A percentile compares a stretch with the other conserved stretches of the same genome.
These are phyloP conservation scores for Scelioninae gen. 1 DNA, from an alignment of 2,888 invertebrate species.

Conservation along the genomic window DNA sequence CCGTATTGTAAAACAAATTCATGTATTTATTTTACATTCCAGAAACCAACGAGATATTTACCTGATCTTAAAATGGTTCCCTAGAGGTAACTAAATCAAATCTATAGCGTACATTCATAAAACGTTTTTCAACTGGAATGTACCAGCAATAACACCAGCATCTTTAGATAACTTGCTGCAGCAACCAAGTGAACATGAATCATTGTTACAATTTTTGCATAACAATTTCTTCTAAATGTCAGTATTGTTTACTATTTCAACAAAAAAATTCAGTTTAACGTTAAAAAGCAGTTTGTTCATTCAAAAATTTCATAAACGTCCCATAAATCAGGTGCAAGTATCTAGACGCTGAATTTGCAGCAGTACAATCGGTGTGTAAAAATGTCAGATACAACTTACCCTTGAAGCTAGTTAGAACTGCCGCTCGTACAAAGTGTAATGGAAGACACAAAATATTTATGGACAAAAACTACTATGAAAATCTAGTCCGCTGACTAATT, in stretches of 20 bases:
- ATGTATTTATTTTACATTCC: too few relatives aligned
- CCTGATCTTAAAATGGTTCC: too few relatives aligned
- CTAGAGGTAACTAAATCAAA: too few relatives aligned
- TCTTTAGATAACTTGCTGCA: too few relatives aligned
- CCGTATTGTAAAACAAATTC: too few relatives aligned
- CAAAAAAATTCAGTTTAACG: conserved; percentile 13
- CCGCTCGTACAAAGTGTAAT: conserved; percentile 12
- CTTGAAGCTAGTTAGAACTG: conserved; percentile 20
- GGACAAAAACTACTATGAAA: conserved; percentile 4
- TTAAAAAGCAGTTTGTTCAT: conserved; percentile 1
- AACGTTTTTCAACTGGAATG: too few relatives aligned
- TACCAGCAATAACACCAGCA: too few relatives aligned
- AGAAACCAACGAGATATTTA: too few relatives aligned
- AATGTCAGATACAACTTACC: conserved; percentile 35
- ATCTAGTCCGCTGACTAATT: too few relatives aligned
- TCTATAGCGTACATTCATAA: too few relatives aligned
- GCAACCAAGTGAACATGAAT: background rate
- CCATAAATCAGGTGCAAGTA: conserved; percentile 24
- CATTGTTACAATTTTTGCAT: too few relatives aligned
- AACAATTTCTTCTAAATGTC: too few relatives aligned
- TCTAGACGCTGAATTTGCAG: conserved; percentile 6
- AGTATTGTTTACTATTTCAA: background rate
- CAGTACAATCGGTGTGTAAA: background rate
- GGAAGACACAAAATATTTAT: conserved; percentile 13
- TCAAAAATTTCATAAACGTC: conserved; percentile 37